These are phyloP conservation scores for Ormia ochracea DNA, from an alignment of 2,888 invertebrate species.

Conservation along the genomic window DNA sequence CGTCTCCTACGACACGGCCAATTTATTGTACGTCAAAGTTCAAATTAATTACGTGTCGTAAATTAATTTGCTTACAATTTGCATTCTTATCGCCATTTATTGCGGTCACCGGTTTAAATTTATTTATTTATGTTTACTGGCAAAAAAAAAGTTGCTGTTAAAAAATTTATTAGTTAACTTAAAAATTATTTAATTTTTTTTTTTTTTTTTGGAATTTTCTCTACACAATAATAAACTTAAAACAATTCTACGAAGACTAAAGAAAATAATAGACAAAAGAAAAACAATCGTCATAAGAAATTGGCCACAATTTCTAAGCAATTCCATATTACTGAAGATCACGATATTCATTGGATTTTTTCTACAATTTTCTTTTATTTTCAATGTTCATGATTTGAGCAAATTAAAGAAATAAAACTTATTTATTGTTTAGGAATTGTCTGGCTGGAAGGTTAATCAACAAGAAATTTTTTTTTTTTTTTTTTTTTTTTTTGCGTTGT, in stretches of 20 bases:
- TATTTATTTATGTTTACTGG: not conserved
- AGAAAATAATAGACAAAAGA: not conserved
- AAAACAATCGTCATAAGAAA: not conserved
- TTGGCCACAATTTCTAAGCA: conserved; percentile 55
- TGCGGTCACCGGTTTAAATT: conserved; percentile 31
- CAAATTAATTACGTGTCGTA: not conserved
- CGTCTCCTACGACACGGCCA: too few relatives aligned
- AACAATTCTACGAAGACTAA: not conserved
- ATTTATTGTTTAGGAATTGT: conserved; percentile 46
- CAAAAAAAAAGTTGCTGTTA: not conserved
- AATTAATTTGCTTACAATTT: conserved; percentile 4
- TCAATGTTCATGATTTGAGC: conserved; percentile 57
- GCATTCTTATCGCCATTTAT: not conserved
- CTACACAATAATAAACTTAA: conserved; percentile 9
- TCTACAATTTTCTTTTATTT: not conserved
- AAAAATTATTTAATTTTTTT: conserved; percentile 31
- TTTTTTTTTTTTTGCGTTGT: too few relatives aligned
- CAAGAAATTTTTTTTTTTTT: conserved; percentile 15
- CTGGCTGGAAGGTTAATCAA: conserved; percentile 21
- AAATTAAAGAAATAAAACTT: conserved; percentile 62
- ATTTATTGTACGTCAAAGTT: not conserved
- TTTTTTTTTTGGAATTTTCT: conserved; percentile 39
- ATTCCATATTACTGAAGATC: conserved; percentile 60
- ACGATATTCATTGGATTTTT: conserved; percentile 60
- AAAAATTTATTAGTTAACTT: not conserved